Evolutionary conservation across 2,888 invertebrate genomes (phyloP), one percentile per base, ranked within the genome.

Genomic region (Balanococcus diminutus): DNA sequence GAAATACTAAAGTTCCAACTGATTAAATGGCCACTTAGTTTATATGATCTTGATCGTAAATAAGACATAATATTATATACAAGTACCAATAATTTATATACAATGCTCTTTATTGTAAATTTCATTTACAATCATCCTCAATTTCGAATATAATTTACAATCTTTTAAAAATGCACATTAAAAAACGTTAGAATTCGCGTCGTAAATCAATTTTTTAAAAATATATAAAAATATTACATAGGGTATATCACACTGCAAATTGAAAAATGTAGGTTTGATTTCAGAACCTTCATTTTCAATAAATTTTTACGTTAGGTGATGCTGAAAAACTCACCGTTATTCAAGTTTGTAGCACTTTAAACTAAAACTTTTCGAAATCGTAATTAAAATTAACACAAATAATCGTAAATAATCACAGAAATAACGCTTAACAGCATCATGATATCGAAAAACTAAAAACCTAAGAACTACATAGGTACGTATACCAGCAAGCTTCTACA

Each of bases 381-480:
- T 3, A 56, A n/a, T 67, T 31, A 31, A 67, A 67, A 67, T 28
- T 9, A 67, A 67, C 25, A 67, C 67, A 16, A 67, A 67, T 67
- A 25, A 67, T 67, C 14, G 16, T 28, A 67, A 67, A 67, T 67
- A 67, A 67, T 67, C 67, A 67, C 67, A 67, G 67, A 67, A 67
- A 67, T 28, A 28, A 67, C 28, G 67, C 67, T 67, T 67, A 28
- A 31, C 16, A 67, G 67, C 67, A 67, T 67, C 28, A 67, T 28
- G 28, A 67, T 67, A 67, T 67, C 67, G 67, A 67, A 67, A 11
- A 67, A 2, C 67, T 28, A 67, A 11, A 67, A 16, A 67, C 22
- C 22, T 67, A 67, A 67, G 25, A 11, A 14, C 28, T 67, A 67
- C 4, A 22, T 46, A 61, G 6, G 28, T 67, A 67, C 28, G 25